Base-by-base conservation (phyloP, 2,113 vertebrate genomes). In the Esox niger region DNA sequence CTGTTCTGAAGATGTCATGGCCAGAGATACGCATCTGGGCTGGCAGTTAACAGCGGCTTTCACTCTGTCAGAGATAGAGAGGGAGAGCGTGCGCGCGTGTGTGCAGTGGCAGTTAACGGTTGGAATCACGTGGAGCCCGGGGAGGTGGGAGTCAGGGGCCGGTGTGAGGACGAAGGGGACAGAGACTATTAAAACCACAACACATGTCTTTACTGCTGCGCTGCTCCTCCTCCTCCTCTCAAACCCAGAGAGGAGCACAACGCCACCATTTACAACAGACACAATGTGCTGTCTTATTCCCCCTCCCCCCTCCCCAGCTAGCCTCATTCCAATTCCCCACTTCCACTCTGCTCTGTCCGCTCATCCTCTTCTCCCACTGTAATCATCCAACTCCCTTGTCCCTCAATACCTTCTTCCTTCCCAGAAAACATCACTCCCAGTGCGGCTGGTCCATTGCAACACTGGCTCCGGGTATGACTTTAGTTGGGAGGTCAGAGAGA, bases 61-160 rank as follows among this genome's bases (percentile, higher is more conserved):
- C 30, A 60, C 29, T 30, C 25, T 58, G 9, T 29, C 13, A 26
- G 56, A 11, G 56, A 26, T 11, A 4, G 15, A 30, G 57, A 30
- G 57, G 30, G 29, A 20, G 17, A 27, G 55, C 6, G 4, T 26
- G 11, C 27, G 13, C 21, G 23, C 27, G 11, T 57, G 4, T 27
- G 75, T 61, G 61, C 38, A 21, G 17, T 15, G 47, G n/a, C n/a
- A 9, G 47, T 2, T n/a, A 52, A n/a, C n/a, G 62, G 66, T 68
- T 64, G 60, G 63, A 58, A 57, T 57, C n/a, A 35, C 59, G 17
- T 23, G 35, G 32, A 38, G 59, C 11, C 11, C 27, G 17, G 29
- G 57, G 57, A 59, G 26, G 26, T 30, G 6, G 26, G 29, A 30
- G 26, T 30, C 29, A 30, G 57, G 27, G 6, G 27, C 6, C 17